Conservation (phyloP, 1,140 invertebrate genomes). For the Sitobion miscanthi region DNA sequence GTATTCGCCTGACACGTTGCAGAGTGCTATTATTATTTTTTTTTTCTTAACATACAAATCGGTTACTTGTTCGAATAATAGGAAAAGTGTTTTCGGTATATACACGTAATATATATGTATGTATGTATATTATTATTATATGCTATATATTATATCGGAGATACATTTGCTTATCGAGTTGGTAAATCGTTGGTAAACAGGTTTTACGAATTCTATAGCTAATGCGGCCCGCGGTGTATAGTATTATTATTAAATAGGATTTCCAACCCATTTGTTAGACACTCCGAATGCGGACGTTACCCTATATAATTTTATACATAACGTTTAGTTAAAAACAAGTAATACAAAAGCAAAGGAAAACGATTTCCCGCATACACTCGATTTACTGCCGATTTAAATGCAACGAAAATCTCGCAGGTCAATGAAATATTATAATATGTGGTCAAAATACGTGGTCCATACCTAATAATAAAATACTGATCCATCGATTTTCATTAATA, state of each 20-base stretch:
- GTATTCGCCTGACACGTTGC: neutral
- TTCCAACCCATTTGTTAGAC: neutral
- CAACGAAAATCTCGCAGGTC: neutral
- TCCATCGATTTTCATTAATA: no score
- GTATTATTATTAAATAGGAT: neutral
- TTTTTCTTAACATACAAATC: neutral
- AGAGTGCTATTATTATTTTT: neutral
- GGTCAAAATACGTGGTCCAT: neutral
- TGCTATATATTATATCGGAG: neutral
- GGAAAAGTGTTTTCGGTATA: neutral
- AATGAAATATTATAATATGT: neutral
- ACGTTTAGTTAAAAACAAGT: neutral
- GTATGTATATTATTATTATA: no score
- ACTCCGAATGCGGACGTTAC: neutral
- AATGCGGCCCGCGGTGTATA: neutral
- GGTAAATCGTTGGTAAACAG: neutral
- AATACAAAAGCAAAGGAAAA: neutral
- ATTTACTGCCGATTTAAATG: slow-evolving; percentile 26
- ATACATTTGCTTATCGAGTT: neutral
- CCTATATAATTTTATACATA: neutral
- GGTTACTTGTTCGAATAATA: neutral
- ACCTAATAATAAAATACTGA: neutral
- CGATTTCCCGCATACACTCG: neutral
- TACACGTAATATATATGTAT: neutral
- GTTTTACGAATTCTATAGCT: neutral